Conservation (phyloP, 2,113 vertebrate genomes). For the Dendrocopos noguchii region DNA sequence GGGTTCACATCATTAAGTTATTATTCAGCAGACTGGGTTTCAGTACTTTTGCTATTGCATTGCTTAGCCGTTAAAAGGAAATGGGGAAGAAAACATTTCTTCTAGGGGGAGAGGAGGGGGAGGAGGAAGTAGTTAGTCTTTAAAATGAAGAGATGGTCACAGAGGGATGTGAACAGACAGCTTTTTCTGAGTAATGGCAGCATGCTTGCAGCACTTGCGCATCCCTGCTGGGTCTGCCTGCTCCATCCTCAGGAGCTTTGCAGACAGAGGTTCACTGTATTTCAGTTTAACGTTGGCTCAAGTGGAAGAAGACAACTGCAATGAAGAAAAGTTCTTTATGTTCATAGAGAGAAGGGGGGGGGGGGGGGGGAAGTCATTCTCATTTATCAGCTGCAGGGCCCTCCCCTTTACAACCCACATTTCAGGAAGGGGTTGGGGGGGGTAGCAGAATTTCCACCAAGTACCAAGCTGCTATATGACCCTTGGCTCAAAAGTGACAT, state of each 20-base stretch:
- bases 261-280: background rate
- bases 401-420: background rate
- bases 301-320: background rate
- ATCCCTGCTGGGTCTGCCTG: slow-evolving; percentile 8
- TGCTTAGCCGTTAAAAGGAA: slow-evolving; percentile 13
- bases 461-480: background rate
- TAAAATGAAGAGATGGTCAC: background rate
- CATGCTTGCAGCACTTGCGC: background rate
- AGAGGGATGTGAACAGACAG: slow-evolving; percentile 3
- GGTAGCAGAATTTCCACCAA: background rate
- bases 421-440: background rate
- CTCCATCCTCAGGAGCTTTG: background rate
- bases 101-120: background rate
- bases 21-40: slow-evolving; percentile 40
- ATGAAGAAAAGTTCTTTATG: background rate
- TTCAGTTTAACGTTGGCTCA: background rate
- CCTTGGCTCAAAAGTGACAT: fast-evolving
- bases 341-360: background rate
- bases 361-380: background rate
- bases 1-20: slow-evolving; percentile 38
- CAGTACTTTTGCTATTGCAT: slow-evolving; percentile 28
- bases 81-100: slow-evolving; percentile 8
- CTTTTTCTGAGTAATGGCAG: slow-evolving; percentile 10
- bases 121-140: slow-evolving; percentile 3
- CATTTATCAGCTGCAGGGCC: background rate